Conservation (phyloP, 1,140 invertebrate genomes). For the Eriocheir sinensis region DNA sequence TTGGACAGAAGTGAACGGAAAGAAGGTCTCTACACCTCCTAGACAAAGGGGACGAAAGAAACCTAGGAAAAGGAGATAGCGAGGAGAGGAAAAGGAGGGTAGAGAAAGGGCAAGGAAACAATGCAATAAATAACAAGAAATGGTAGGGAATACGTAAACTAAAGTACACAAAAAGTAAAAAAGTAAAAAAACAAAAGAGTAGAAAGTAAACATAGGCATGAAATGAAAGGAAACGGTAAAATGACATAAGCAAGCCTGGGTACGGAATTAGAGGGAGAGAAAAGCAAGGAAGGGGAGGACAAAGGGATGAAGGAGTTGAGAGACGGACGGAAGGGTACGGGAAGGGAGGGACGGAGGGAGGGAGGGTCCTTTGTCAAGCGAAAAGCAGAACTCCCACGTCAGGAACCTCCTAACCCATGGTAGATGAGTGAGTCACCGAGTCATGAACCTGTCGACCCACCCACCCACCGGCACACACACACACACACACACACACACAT, state of each 20-base stretch:
- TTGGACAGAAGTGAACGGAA: background rate
- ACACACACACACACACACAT: too few species aligned
- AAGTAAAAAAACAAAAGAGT: background rate
- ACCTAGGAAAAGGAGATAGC: background rate
- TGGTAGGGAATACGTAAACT: too few species aligned
- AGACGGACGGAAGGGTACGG: too few species aligned
- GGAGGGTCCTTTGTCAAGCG: background rate
- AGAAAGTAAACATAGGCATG: too few species aligned
- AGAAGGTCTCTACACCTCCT: too few species aligned
- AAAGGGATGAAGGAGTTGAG: too few species aligned
- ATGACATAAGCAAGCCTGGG: too few species aligned
- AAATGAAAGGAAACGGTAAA: too few species aligned
- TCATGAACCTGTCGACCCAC: slow-evolving; percentile 19
- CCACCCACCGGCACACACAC: background rate
- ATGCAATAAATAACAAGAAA: too few species aligned
- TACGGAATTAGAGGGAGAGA: too few species aligned
- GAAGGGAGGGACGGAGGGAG: background rate
- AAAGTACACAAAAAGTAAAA: background rate
- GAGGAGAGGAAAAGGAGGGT: background rate
- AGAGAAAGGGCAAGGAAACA: too few species aligned
- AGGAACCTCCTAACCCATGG: slow-evolving; percentile 21
- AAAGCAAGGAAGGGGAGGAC: background rate
- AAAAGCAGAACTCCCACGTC: background rate
- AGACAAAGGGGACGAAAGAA: too few species aligned
- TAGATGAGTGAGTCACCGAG: background rate